These are phyloP conservation scores for Nematostella vectensis DNA, from an alignment of 92 coral and sea anemone species.

Conservation along the genomic window DNA sequence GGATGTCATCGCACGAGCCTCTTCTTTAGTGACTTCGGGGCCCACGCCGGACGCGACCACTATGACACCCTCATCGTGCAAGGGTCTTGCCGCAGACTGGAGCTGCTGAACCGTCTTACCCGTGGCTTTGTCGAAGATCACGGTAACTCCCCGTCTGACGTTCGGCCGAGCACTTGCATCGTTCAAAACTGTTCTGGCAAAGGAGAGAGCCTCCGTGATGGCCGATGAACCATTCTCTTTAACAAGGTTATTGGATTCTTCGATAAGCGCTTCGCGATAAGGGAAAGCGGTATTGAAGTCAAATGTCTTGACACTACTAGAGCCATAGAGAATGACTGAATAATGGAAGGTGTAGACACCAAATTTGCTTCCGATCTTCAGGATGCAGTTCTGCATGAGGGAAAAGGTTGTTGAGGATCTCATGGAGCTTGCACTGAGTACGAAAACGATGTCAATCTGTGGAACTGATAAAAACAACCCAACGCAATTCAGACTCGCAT, in stretches of 20 bases:
- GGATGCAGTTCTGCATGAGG: slow-evolving; percentile 13
- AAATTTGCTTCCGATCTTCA: slow-evolving; percentile 7
- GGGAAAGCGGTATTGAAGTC: slow-evolving; percentile 21
- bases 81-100: slow-evolving; percentile 18
- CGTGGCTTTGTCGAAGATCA: slow-evolving; percentile 18
- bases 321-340: slow-evolving; percentile 22
- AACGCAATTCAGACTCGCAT: too few relatives aligned
- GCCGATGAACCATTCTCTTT: slow-evolving; percentile 5
- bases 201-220: slow-evolving; percentile 5
- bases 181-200: not conserved
- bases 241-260: not conserved
- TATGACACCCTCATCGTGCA: slow-evolving; percentile 18
- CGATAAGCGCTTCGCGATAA: slow-evolving; percentile 13
- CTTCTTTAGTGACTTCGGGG: slow-evolving; percentile 9
- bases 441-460: slow-evolving; percentile 11
- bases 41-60: slow-evolving; percentile 14
- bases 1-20: slow-evolving; percentile 15
- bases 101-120: slow-evolving; percentile 5
- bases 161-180: slow-evolving; percentile 1
- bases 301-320: slow-evolving; percentile 1
- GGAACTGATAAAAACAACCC: slow-evolving; percentile 3
- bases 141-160: slow-evolving; percentile 11
- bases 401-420: not conserved
- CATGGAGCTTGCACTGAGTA: slow-evolving; percentile 11
- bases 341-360: slow-evolving; percentile 27